phyloP scores from a whole-genome alignment of 1,140 invertebrate species.

The Protaetia brevitarsis region DNA sequence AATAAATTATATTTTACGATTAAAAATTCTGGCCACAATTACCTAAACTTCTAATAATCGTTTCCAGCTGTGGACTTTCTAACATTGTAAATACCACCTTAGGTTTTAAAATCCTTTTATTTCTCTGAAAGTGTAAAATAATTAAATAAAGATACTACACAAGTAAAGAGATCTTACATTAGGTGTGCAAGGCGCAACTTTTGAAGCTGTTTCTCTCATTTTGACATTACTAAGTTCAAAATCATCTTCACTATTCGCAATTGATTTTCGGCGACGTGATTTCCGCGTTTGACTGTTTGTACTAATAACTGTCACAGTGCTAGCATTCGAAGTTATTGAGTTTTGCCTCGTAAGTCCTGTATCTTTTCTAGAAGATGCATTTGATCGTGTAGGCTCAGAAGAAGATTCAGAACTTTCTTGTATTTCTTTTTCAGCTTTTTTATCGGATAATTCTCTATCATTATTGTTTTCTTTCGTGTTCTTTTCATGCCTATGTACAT shows the following conservation, averaged over 20 bases:
- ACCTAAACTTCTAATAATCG: constrained; percentile 40
- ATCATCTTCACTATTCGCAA: too few relatives aligned
- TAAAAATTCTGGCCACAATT: constrained; percentile 10
- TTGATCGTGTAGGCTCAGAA: too few relatives aligned
- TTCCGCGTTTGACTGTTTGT: too few relatives aligned
- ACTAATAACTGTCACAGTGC: too few relatives aligned
- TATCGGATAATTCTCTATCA: not conserved
- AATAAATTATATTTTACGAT: not conserved
- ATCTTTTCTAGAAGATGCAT: not conserved
- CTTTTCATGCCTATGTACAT: too few relatives aligned
- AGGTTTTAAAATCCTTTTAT: constrained; percentile 36
- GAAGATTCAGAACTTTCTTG: not conserved
- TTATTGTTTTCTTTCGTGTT: constrained; percentile 19
- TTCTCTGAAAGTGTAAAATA: constrained; percentile 31
- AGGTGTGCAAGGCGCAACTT: too few relatives aligned
- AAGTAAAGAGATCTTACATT: too few relatives aligned
- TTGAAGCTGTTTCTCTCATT: too few relatives aligned
- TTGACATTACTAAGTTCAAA: too few relatives aligned
- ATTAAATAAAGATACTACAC: not conserved
- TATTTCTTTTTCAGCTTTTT: not conserved
- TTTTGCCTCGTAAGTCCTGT: too few relatives aligned
- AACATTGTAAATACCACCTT: constrained; percentile 47
- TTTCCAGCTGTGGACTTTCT: constrained; percentile 41
- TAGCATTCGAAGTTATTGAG: too few relatives aligned
- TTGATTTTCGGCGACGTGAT: too few relatives aligned